A percentile compares a stretch with the other conserved stretches of the same genome.
Conservation (phyloP, 2,888 invertebrate genomes). For the Clivina fossor region DNA sequence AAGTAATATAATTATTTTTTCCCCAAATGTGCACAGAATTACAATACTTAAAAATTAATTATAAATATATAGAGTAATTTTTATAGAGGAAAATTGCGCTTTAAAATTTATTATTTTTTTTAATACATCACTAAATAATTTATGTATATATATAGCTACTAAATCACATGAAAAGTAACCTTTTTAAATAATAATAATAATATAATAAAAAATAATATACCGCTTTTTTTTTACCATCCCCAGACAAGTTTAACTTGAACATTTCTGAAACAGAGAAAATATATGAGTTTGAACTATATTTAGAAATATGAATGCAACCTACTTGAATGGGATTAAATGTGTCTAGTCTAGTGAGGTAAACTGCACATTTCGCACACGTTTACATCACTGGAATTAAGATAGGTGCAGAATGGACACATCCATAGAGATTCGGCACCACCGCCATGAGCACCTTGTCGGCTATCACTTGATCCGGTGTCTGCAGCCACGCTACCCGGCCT, state of each 20-base stretch:
- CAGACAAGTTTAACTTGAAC: constrained; percentile 27
- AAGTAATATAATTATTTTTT: background rate
- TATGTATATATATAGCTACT: constrained; percentile 25
- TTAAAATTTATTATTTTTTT: constrained; percentile 25
- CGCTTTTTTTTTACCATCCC: constrained; percentile 19
- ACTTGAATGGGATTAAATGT: constrained; percentile 39
- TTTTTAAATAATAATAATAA: background rate
- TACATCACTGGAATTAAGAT: constrained; percentile 77
- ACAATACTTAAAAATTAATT: constrained; percentile 9
- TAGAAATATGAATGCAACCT: constrained; percentile 12
- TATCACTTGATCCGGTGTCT: constrained; percentile 48
- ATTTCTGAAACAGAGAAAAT: constrained; percentile 20
- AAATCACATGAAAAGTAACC: constrained; percentile 33
- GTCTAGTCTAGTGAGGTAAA: too few species aligned
- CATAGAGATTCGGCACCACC: constrained; percentile 62
- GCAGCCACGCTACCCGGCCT: constrained; percentile 53
- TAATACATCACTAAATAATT: constrained; percentile 32
- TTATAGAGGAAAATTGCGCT: constrained; percentile 20
- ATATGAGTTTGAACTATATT: too few species aligned
- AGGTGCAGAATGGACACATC: constrained; percentile 95
- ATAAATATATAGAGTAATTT: too few species aligned
- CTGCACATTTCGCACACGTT: constrained; percentile 90
- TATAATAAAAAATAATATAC: constrained; percentile 19
- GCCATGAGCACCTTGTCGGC: constrained; percentile 45
- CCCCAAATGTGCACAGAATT: constrained; percentile 17